phyloP scores from a whole-genome alignment of 2,113 vertebrate genomes.

The crab-eating macaque (Macaca fascicularis) region T2T-MFA8v1.1 NC_088375.1:183952501-183953000 shows the following conservation, averaged over 20 bases:
- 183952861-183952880: conserved; percentile 38
- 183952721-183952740: not conserved
- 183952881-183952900: conserved; percentile 23
- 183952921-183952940: no score
- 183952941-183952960: no score
- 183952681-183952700: not conserved
- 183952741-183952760: not conserved
- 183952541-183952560: conserved; percentile 3
- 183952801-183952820: not conserved
- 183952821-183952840: not conserved
- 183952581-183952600: not conserved
- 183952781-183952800: not conserved
- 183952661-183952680: not conserved
- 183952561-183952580: not conserved
- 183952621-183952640: not conserved
- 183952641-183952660: not conserved
- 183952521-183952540: conserved; percentile 22
- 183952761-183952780: not conserved
- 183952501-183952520: not conserved
- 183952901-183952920: not conserved
- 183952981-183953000: not conserved
- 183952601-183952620: not conserved
- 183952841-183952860: conserved; percentile 35
- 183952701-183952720: not conserved
- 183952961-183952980: not conserved